Percentiles rank a stretch among this genome's conserved stretches.
These are phyloP conservation scores for Thaleichthys pacificus DNA, from an alignment of 2,797 vertebrate genomes.

Conservation along the genomic window DNA sequence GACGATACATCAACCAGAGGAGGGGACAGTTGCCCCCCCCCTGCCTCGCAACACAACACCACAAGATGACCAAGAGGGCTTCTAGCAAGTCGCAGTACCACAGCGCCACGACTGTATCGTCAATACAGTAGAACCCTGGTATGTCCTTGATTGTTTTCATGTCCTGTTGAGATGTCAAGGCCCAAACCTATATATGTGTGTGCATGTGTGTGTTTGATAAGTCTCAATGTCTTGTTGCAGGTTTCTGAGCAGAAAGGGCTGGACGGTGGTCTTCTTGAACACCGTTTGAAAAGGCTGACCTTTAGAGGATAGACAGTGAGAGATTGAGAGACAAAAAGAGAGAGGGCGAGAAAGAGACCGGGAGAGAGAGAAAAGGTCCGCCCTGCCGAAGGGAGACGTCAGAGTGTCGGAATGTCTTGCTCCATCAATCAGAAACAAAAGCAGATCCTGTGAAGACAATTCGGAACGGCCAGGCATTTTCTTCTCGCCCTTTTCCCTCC, in stretches of 20 bases:
- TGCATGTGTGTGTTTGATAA: background rate
- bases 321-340: background rate
- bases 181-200: too few relatives aligned
- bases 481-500: slow-evolving; percentile 58
- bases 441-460: slow-evolving; percentile 32
- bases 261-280: background rate
- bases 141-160: background rate
- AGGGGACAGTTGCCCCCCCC: slow-evolving; percentile 34
- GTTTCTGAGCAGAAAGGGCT: background rate
- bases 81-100: too few relatives aligned
- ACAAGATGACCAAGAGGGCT: too few relatives aligned
- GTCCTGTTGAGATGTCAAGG: too few relatives aligned
- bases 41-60: slow-evolving; percentile 18
- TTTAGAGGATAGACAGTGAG: background rate
- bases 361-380: background rate
- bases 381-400: slow-evolving; percentile 36
- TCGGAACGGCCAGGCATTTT: slow-evolving; percentile 50
- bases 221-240: background rate
- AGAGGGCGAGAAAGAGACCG: background rate
- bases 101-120: slow-evolving; percentile 6
- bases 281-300: background rate
- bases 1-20: slow-evolving; percentile 39
- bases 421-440: slow-evolving; percentile 61
- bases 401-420: slow-evolving; percentile 48
- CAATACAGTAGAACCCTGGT: slow-evolving; percentile 39